phyloP scores from a whole-genome alignment of 2,888 invertebrate genomes.

The Agrotis clavis region DNA sequence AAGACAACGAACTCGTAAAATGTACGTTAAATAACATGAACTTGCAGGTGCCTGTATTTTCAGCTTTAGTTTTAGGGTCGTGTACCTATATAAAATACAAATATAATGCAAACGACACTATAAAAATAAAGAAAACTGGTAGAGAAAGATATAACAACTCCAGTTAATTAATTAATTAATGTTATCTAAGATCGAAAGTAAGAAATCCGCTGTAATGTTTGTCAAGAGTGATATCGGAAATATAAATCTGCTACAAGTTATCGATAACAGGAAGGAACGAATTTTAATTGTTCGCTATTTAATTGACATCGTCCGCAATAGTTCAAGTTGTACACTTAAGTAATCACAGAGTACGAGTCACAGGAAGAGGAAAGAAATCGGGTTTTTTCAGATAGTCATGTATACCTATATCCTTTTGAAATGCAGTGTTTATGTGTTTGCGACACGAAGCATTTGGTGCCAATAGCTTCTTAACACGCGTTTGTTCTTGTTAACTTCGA shows the following conservation, averaged over 20 bases:
- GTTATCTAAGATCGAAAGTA: constrained; percentile 29
- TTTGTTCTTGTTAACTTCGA: constrained; percentile 23
- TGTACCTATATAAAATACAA: constrained; percentile 16
- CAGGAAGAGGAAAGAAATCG: constrained; percentile 75
- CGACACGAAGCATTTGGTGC: constrained; percentile 41
- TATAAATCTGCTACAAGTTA: constrained; percentile 58
- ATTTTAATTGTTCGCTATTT: constrained; percentile 71
- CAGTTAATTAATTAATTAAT: constrained; percentile 30
- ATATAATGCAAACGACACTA: constrained; percentile 12
- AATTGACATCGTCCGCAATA: constrained; percentile 74
- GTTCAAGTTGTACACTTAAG: constrained; percentile 60
- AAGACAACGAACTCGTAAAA: constrained; percentile 90
- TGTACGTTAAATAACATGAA: constrained; percentile 74
- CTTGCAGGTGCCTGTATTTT: constrained; percentile 68
- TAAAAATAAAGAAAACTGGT: constrained; percentile 33
- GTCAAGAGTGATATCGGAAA: constrained; percentile 64
- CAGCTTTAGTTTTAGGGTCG: constrained; percentile 50
- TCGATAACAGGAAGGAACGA: constrained; percentile 70
- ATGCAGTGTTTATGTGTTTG: constrained; percentile 48
- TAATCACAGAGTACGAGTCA: constrained; percentile 58
- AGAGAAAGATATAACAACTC: constrained; percentile 13
- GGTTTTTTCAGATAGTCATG: constrained; percentile 46
- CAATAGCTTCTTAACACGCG: constrained; percentile 50
- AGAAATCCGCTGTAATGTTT: constrained; percentile 35
- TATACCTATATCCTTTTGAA: constrained; percentile 56